Percentiles rank a stretch among this genome's conserved stretches.
phyloP scores from a whole-genome alignment of 2,113 vertebrate species.

The Gnathonemus longibarbis region DNA sequence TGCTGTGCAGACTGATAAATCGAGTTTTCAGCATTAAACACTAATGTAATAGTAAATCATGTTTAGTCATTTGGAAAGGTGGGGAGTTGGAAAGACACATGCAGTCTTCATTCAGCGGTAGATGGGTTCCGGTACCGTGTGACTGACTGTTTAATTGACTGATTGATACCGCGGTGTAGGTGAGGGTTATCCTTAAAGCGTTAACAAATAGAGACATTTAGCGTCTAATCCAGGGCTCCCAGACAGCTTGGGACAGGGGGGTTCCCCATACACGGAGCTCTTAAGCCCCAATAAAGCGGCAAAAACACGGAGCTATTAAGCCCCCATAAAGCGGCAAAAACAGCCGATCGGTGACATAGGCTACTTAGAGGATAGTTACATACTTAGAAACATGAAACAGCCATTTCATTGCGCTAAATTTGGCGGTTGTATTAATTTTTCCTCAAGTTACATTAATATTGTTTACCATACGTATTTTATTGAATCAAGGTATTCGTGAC shows the following conservation, averaged over 20 bases:
- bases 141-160: conserved; percentile 68
- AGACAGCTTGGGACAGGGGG: conserved; percentile 40
- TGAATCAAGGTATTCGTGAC: not conserved
- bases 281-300: not conserved
- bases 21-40: conserved; percentile 24
- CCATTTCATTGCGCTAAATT: not conserved
- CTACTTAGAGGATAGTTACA: not conserved
- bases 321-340: not conserved
- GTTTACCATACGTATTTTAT: not conserved
- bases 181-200: conserved; percentile 50
- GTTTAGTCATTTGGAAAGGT: conserved; percentile 29
- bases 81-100: conserved; percentile 31
- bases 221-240: conserved; percentile 57
- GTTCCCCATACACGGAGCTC: not conserved
- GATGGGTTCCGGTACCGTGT: conserved; percentile 46
- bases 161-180: conserved; percentile 62
- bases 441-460: not conserved
- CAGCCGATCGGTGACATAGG: not conserved
- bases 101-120: conserved; percentile 35
- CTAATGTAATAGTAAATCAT: conserved; percentile 34
- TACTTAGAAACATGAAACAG: not conserved
- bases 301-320: not conserved
- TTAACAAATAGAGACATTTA: conserved; percentile 67
- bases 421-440: not conserved
- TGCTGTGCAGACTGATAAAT: conserved; percentile 31